Conservation (phyloP, 1,140 invertebrate species). For the Druon quercuslanigerum region DNA sequence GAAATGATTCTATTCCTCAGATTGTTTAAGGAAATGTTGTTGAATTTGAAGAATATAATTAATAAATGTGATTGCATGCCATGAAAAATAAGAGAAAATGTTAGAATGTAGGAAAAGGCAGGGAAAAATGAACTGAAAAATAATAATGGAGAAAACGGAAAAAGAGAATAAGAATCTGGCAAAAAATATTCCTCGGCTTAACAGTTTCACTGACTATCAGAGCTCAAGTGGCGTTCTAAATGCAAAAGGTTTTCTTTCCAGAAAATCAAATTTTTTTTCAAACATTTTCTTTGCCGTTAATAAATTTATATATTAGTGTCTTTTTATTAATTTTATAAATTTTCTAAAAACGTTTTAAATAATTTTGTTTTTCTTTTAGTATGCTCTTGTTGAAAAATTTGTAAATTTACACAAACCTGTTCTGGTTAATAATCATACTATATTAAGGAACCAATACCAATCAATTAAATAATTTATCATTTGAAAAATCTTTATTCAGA, state of each 20-base stretch:
- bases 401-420: too few species aligned
- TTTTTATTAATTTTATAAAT: not conserved
- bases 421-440: too few species aligned
- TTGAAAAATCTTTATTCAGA: too few species aligned
- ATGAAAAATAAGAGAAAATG: not conserved
- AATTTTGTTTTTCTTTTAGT: too few species aligned
- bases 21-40: conserved; percentile 17
- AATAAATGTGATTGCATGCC: conserved; percentile 14
- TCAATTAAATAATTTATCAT: too few species aligned
- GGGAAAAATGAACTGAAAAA: not conserved
- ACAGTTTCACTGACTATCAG: not conserved
- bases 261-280: not conserved
- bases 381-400: too few species aligned
- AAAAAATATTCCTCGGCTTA: too few species aligned
- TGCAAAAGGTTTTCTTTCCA: not conserved
- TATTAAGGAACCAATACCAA: too few species aligned
- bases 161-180: too few species aligned
- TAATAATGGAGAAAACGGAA: not conserved
- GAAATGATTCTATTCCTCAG: conserved; percentile 8
- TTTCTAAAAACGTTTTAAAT: not conserved
- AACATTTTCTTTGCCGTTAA: too few species aligned
- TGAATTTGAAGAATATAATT: conserved; percentile 24
- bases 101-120: not conserved
- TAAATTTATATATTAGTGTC: too few species aligned
- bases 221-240: not conserved